phyloP scores from a whole-genome alignment of 2,888 invertebrate species.

The Polydrusus tereticollis region DNA sequence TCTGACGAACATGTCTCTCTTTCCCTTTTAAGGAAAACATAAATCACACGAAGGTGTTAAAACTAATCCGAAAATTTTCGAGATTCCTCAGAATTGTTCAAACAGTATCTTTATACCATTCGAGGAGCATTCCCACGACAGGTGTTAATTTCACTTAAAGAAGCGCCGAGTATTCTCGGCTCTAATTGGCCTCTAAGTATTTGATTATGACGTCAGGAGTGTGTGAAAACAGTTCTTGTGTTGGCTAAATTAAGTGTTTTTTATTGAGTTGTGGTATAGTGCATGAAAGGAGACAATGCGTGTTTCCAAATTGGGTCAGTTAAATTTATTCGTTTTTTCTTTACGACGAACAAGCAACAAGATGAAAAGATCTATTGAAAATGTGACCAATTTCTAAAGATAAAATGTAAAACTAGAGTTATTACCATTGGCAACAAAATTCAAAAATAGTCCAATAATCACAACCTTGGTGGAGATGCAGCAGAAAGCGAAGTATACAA shows the following conservation, averaged over 20 bases:
- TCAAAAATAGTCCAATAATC: no score
- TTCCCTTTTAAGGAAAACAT: conserved; percentile 7
- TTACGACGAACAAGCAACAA: no score
- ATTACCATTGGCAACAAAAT: no score
- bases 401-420: no score
- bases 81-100: conserved; percentile 39
- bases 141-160: conserved; percentile 43
- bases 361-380: no score
- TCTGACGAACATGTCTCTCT: not conserved
- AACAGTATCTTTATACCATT: conserved; percentile 27
- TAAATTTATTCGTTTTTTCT: no score
- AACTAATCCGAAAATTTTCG: conserved; percentile 34
- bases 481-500: no score
- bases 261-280: no score
- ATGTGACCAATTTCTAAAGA: no score
- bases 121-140: conserved; percentile 43
- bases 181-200: conserved; percentile 44
- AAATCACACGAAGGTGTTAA: conserved; percentile 36
- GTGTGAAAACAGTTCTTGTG: conserved; percentile 47
- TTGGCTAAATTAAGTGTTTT: conserved; percentile 1
- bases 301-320: no score
- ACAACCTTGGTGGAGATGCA: no score
- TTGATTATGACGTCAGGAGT: conserved; percentile 43
- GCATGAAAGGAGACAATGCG: no score
- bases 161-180: conserved; percentile 39